Conservation (phyloP, 1,140 invertebrate species). For the Brachionus sp. region DNA sequence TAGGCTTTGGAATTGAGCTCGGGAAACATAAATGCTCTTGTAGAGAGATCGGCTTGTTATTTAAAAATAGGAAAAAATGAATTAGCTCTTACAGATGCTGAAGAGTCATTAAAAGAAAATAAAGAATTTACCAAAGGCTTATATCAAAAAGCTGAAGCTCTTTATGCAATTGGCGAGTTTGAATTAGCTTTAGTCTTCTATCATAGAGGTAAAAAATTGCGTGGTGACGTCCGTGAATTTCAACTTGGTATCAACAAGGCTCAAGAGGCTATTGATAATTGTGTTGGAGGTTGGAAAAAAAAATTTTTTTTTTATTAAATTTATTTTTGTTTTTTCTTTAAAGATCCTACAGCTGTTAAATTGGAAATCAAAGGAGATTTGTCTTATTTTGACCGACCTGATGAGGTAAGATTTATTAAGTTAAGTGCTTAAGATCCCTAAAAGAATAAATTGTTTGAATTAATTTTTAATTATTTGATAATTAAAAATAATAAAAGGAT, state of each 20-base stretch:
- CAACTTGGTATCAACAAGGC: slow-evolving; percentile 85
- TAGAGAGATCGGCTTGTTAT: slow-evolving; percentile 82
- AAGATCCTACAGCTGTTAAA: slow-evolving; percentile 55
- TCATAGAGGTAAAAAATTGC: slow-evolving; percentile 75
- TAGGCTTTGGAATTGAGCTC: slow-evolving; percentile 71
- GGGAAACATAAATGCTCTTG: slow-evolving; percentile 76
- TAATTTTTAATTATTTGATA: slow-evolving; percentile 21
- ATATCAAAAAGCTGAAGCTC: slow-evolving; percentile 83
- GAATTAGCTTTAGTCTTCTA: slow-evolving; percentile 86
- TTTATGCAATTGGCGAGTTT: slow-evolving; percentile 86
- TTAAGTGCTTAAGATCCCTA: not conserved
- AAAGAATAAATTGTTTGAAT: not conserved
- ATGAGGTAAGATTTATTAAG: slow-evolving; percentile 52
- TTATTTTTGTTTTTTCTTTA: not conserved
- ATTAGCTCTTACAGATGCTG: slow-evolving; percentile 76
- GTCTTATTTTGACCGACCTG: slow-evolving; percentile 55
- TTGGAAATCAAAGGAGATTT: slow-evolving; percentile 56
- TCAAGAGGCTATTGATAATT: slow-evolving; percentile 86
- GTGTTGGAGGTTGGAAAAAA: slow-evolving; percentile 69
- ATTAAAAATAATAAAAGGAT: slow-evolving; percentile 11
- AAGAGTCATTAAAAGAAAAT: slow-evolving; percentile 72
- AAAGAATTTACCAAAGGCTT: slow-evolving; percentile 73
- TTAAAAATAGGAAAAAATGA: slow-evolving; percentile 78
- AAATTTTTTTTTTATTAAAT: not conserved
- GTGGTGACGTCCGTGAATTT: slow-evolving; percentile 80